A percentile compares a stretch with the other conserved stretches of the same genome.
Evolutionary conservation across 2,888 invertebrate species (phyloP).

Genomic region (Dorcus hopei): DNA sequence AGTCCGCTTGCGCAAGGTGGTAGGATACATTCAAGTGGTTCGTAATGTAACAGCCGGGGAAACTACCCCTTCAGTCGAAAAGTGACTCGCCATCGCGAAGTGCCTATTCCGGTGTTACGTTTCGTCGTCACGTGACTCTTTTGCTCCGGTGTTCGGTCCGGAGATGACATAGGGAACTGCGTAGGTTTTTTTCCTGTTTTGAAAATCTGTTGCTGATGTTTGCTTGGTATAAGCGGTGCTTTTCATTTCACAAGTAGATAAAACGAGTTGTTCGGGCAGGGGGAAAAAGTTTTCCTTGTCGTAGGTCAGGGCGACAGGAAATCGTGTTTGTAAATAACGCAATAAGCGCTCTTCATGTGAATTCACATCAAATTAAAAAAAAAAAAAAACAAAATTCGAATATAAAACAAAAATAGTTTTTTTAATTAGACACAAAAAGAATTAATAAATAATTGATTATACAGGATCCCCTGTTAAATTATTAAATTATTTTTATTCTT

Average conservation of each 20-base stretch:
- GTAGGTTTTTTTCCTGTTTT: not conserved
- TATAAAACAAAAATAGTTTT: too few species aligned
- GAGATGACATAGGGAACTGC: not conserved
- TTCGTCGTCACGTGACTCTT: not conserved
- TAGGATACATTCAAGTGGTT: slow-evolving; percentile 1
- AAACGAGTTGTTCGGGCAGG: not conserved
- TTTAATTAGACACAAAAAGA: too few species aligned
- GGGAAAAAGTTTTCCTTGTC: too few species aligned
- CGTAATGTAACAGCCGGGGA: slow-evolving; percentile 5
- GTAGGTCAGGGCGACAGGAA: too few species aligned
- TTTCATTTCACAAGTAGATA: not conserved
- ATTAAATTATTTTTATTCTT: too few species aligned
- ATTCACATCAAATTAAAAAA: too few species aligned
- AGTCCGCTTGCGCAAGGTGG: slow-evolving; percentile 3
- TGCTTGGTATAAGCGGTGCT: not conserved
- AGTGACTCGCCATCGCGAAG: slow-evolving; percentile 4
- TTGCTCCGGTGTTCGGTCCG: not conserved
- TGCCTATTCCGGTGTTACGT: not conserved
- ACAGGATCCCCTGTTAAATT: too few species aligned
- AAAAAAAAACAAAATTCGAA: too few species aligned
- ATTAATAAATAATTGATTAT: too few species aligned
- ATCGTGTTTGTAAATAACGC: too few species aligned
- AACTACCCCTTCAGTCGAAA: slow-evolving; percentile 11
- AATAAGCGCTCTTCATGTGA: too few species aligned
- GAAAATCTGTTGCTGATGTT: not conserved